Evolutionary conservation across 1,140 invertebrate species (phyloP), one percentile per base, ranked within the genome.

Genomic region (Brachionus calyciflorus): DNA sequence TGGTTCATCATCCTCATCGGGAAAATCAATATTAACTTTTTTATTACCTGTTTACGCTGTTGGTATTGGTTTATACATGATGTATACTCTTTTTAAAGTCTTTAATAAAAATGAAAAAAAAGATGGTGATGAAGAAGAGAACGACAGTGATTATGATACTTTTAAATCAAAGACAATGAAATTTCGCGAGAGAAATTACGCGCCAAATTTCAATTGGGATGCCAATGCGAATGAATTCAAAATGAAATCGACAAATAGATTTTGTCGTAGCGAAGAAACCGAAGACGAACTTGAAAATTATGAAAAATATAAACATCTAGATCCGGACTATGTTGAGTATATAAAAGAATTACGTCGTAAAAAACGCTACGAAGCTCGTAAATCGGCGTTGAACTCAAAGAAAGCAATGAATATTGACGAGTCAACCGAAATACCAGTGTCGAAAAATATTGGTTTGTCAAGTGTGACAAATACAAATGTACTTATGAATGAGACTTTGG

Each of bases 41-140:
- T 57, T 76, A 19, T 26, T 76, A 12, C 73, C 73, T 37, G 55
- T 76, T 1, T 76, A 76, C 26, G 73, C 73, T 14, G 37, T 76
- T 46, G 73, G 73, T 26, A 76, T 76, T n/a, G 73, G 37, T 3
- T 21, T 76, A 2, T 76, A 76, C 53, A 76, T 76, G 73, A 5
- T 76, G 2, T 76, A 57, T 40, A 76, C 41, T 24, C 17, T 76
- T 24, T 76, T 40, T 12, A 76, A 76, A 76, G 73, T 76, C 10
- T 76, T 76, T 24, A 57, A 48, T 49, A 76, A 76, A 63, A 37
- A 73, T 21, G 17, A 49, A 14, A 51, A 73, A 73, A 37, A 51
- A 51, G 69, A 73, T 3, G 48, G 51, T 24, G 69, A 49, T 12
- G 46, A 73, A 17, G 69, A 73, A 12, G n/a, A n/a, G n/a, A n/a